These are phyloP conservation scores for Brenthis hecate DNA, from an alignment of 2,888 invertebrate species.

Conservation along the genomic window DNA sequence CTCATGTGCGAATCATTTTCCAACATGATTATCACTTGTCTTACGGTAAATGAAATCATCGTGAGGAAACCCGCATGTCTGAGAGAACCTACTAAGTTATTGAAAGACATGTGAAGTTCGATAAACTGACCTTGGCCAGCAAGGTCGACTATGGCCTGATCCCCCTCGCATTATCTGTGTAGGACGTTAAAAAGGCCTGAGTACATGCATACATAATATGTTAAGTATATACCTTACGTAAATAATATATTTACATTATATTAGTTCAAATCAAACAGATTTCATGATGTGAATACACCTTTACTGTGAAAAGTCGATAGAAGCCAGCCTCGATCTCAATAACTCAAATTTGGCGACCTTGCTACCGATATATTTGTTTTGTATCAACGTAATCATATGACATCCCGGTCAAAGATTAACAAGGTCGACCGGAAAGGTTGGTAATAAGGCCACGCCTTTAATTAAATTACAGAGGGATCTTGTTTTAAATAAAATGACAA, in stretches of 20 bases:
- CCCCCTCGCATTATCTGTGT: too few relatives aligned
- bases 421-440: constrained; percentile 42
- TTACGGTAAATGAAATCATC: too few relatives aligned
- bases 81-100: too few relatives aligned
- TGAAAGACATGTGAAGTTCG: too few relatives aligned
- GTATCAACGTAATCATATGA: constrained; percentile 47
- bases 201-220: too few relatives aligned
- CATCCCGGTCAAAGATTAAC: constrained; percentile 60
- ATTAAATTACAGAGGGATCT: constrained; percentile 22
- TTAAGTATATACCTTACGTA: neutral
- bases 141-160: too few relatives aligned
- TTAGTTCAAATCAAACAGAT: neutral
- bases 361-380: constrained; percentile 54
- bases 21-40: too few relatives aligned
- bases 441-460: constrained; percentile 38
- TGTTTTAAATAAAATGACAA: constrained; percentile 8
- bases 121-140: too few relatives aligned
- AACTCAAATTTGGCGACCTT: constrained; percentile 74
- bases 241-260: too few relatives aligned
- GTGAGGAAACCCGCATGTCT: too few relatives aligned
- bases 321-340: constrained; percentile 72
- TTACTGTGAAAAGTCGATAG: constrained; percentile 48
- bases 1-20: too few relatives aligned
- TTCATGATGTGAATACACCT: constrained; percentile 15
- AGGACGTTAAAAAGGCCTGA: too few relatives aligned